Evolutionary conservation across 2,888 invertebrate genomes (phyloP).

Genomic region (Cantharis rustica): DNA sequence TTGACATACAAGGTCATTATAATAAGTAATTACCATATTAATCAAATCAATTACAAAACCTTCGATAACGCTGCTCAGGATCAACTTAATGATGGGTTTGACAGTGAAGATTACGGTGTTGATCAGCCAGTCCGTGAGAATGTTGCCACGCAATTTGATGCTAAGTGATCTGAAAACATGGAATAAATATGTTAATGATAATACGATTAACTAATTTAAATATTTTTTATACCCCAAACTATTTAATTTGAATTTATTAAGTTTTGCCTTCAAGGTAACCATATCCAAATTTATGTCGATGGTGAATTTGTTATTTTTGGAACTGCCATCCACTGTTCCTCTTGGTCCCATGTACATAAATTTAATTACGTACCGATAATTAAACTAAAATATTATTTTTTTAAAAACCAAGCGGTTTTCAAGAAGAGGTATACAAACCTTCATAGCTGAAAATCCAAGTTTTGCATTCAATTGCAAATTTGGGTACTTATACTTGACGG

Average conservation of each 20-base stretch:
- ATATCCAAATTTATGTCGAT: slow-evolving; percentile 7
- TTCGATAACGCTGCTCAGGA: background rate
- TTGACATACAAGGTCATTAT: background rate
- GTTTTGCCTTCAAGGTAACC: slow-evolving; percentile 3
- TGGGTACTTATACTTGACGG: background rate
- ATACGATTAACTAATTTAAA: background rate
- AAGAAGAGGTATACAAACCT: background rate
- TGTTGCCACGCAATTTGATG: background rate
- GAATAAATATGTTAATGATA: background rate
- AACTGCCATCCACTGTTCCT: slow-evolving; percentile 4
- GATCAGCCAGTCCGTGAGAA: background rate
- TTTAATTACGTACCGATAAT: slow-evolving; percentile 8
- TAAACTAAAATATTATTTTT: slow-evolving; percentile 3
- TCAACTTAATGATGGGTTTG: background rate
- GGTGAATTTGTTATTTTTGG: slow-evolving; percentile 7
- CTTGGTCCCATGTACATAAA: slow-evolving; percentile 12
- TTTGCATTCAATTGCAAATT: background rate
- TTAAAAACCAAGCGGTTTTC: background rate
- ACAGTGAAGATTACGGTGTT: background rate
- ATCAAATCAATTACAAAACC: background rate
- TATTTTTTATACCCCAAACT: slow-evolving; percentile 2
- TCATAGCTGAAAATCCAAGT: slow-evolving; percentile 1
- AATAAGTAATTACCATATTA: background rate
- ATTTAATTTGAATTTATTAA: slow-evolving; percentile 3
- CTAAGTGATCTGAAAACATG: background rate